Evolutionary conservation across 2,888 invertebrate genomes (phyloP), one percentile per base, ranked within the genome.

Genomic region (Odontocerum albicorne): DNA sequence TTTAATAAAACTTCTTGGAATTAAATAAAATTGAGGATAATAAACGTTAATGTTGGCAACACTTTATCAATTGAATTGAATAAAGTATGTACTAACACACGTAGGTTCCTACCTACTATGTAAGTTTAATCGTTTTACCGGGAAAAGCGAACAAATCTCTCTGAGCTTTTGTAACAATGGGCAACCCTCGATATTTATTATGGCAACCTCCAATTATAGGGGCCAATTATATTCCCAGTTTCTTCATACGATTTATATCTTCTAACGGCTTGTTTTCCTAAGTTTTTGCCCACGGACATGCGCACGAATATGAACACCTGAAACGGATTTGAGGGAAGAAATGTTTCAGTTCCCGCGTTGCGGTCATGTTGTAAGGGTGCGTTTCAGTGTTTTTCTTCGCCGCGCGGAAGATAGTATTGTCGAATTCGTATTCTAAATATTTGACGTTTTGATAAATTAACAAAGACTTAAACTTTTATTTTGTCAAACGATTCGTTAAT

Each of bases 181-280:
- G 27, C 4, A 7, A 27, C 27, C n/a, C 27, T 4, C 4, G 27
- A 46, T 46, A 20, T 36, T 35, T 46, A 35, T 35, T 4, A 27
- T 10, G 10, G 6, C 6, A 10, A 17, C 22, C 51, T 17, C 45
- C 51, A 52, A 52, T 52, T 52, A 52, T 38, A 10, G 12, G 17
- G 19, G 12, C 51, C 51, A 49, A 40, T 47, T 47, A 47, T 15
- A 44, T 52, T 35, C 27, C 31, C 49, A 12, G 17, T 20, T 49
- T 40, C 20, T 40, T 40, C 40, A 32, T 32, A 40, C 49, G 49
- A 52, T 44, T 52, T 52, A 45, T 52, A 43, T 36, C 32, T 36
- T 20, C 32, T 31, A 45, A 44, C 45, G 44, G 40, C 49, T 52
- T 52, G 51, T 52, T 52, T 52, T 52, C 35, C 38, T 19, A 52